Conservation (phyloP, 2,888 invertebrate species). For the Drosophila borealis region DNA sequence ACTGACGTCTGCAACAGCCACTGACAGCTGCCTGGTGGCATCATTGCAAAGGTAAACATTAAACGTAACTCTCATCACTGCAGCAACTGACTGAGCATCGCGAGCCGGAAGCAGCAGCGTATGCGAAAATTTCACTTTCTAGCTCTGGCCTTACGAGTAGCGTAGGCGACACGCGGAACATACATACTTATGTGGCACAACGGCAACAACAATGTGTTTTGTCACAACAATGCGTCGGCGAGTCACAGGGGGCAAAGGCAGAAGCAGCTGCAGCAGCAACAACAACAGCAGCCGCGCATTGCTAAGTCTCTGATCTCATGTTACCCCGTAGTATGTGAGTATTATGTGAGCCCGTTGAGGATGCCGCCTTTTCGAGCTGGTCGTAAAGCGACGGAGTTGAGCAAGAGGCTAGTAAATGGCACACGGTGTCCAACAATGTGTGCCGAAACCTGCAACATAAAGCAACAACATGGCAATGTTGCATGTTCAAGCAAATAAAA, state of each 20-base stretch:
- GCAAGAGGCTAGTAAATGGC: constrained; percentile 43
- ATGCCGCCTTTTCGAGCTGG: constrained; percentile 20
- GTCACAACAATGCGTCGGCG: constrained; percentile 57
- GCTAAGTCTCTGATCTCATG: constrained; percentile 22
- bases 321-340: constrained; percentile 12
- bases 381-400: constrained; percentile 40
- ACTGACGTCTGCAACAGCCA: constrained; percentile 42
- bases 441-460: constrained; percentile 34
- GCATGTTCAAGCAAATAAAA: constrained; percentile 7
- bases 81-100: constrained; percentile 31
- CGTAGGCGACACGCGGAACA: constrained; percentile 35
- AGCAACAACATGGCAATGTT: constrained; percentile 17
- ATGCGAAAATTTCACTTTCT: constrained; percentile 76
- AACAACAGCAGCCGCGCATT: constrained; percentile 4
- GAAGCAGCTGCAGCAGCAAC: constrained; percentile 18
- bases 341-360: constrained; percentile 28
- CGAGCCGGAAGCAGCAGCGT: constrained; percentile 61
- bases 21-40: constrained; percentile 49
- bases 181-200: constrained; percentile 16
- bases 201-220: constrained; percentile 25
- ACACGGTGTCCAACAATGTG: constrained; percentile 54
- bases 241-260: constrained; percentile 5
- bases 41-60: constrained; percentile 69
- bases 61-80: constrained; percentile 59
- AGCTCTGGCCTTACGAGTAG: constrained; percentile 42